Conservation (phyloP, 35 echinoderm and acorn worm species). For the Ptychodera flava region DNA sequence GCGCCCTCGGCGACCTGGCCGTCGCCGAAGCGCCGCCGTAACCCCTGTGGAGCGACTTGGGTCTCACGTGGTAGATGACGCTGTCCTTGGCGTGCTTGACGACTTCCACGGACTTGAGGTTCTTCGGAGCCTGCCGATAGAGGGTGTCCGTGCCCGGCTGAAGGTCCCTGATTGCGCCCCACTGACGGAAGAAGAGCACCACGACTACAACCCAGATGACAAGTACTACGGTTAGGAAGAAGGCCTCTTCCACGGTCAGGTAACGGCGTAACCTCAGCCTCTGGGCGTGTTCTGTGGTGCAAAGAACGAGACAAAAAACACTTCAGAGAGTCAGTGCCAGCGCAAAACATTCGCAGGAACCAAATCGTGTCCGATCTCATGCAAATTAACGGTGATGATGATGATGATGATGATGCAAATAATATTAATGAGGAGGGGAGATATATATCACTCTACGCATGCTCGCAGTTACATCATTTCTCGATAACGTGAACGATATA, state of each 20-base stretch:
- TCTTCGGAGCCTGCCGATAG: not conserved
- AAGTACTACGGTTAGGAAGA: not conserved
- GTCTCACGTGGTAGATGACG: not conserved
- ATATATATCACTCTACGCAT: too few species aligned
- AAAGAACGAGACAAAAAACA: too few species aligned
- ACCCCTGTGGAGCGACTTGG: not conserved
- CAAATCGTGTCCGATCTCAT: too few species aligned
- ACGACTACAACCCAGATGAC: not conserved
- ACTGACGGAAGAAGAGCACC: not conserved
- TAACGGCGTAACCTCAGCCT: not conserved
- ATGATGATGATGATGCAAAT: too few species aligned
- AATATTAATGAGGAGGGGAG: too few species aligned
- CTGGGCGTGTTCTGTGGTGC: too few species aligned
- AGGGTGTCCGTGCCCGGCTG: not conserved
- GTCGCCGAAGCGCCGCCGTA: not conserved
- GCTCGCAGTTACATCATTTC: too few species aligned
- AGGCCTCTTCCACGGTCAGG: not conserved
- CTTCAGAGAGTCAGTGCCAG: too few species aligned
- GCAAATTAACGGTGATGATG: too few species aligned
- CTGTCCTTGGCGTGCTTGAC: not conserved
- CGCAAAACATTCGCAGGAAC: too few species aligned
- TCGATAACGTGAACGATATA: too few species aligned
- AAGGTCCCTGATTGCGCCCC: not conserved
- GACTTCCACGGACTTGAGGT: not conserved
- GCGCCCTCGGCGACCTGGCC: not conserved